Evolutionary conservation across 2,888 invertebrate species (phyloP).

Genomic region (Standfussiana lucernea): DNA sequence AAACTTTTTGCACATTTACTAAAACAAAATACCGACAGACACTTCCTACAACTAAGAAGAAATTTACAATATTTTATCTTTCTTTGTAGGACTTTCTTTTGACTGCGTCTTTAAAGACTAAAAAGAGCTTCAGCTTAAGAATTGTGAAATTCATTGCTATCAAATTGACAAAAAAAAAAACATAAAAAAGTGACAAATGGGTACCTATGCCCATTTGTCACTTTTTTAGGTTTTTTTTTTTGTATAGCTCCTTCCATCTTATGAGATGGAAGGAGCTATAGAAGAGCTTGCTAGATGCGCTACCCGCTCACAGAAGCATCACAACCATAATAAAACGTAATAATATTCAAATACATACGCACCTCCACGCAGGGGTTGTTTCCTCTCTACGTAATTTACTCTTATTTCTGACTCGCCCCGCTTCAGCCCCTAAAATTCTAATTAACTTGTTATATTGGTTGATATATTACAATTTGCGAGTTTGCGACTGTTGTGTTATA

Average conservation of each 20-base stretch:
- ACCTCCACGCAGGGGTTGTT: slow-evolving; percentile 23
- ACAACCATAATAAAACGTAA: slow-evolving; percentile 26
- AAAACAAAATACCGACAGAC: background rate
- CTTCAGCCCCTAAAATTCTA: slow-evolving; percentile 48
- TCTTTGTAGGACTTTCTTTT: background rate
- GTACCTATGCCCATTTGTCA: no score
- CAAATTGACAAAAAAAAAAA: background rate
- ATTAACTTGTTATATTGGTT: slow-evolving; percentile 60
- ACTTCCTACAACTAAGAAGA: background rate
- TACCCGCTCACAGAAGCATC: background rate
- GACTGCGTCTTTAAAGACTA: background rate
- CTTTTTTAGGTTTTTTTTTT: no score
- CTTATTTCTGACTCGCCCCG: slow-evolving; percentile 21
- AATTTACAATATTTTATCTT: background rate
- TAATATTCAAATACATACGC: slow-evolving; percentile 46
- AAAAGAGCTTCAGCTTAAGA: background rate
- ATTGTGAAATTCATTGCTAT: background rate
- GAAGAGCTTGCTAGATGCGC: background rate
- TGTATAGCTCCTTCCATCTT: no score
- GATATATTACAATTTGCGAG: slow-evolving; percentile 50
- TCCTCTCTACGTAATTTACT: slow-evolving; percentile 39
- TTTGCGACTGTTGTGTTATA: slow-evolving; percentile 36
- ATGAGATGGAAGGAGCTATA: background rate
- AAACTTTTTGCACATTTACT: background rate
- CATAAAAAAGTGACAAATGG: background rate